Evolutionary conservation across 2,888 invertebrate species (phyloP).

Genomic region (Tridacna gigas): DNA sequence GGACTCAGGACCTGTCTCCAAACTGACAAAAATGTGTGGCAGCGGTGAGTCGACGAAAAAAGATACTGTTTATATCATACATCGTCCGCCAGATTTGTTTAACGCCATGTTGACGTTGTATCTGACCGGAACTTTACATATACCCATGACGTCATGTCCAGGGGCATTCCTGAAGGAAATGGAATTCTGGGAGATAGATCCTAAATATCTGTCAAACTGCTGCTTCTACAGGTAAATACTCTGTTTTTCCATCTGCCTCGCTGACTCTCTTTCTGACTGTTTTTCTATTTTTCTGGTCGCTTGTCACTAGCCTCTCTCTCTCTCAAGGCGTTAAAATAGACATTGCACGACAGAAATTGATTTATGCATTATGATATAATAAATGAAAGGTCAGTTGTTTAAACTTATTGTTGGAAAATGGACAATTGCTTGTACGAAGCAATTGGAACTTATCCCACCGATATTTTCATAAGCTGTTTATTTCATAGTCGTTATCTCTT

Average conservation of each 20-base stretch:
- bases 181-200: slow-evolving; percentile 59
- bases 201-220: slow-evolving; percentile 41
- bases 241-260: background rate
- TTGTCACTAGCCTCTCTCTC: no score
- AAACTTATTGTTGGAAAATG: no score
- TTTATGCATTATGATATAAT: no score
- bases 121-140: slow-evolving; percentile 61
- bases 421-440: no score
- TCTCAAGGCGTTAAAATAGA: no score
- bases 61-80: slow-evolving; percentile 6
- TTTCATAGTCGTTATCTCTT: no score
- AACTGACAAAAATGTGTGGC: slow-evolving; percentile 19
- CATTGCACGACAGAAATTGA: no score
- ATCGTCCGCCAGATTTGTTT: slow-evolving; percentile 52
- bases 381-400: no score
- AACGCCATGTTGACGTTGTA: slow-evolving; percentile 52
- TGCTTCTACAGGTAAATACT: slow-evolving; percentile 37
- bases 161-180: slow-evolving; percentile 59
- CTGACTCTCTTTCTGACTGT: no score
- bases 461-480: no score
- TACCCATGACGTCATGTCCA: slow-evolving; percentile 58
- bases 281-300: no score
- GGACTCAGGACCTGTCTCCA: slow-evolving; percentile 23
- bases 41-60: background rate
- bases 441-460: no score